Evolutionary conservation across 2,113 vertebrate genomes (phyloP).

Genomic region (Neodontobutis hainanensis): DNA sequence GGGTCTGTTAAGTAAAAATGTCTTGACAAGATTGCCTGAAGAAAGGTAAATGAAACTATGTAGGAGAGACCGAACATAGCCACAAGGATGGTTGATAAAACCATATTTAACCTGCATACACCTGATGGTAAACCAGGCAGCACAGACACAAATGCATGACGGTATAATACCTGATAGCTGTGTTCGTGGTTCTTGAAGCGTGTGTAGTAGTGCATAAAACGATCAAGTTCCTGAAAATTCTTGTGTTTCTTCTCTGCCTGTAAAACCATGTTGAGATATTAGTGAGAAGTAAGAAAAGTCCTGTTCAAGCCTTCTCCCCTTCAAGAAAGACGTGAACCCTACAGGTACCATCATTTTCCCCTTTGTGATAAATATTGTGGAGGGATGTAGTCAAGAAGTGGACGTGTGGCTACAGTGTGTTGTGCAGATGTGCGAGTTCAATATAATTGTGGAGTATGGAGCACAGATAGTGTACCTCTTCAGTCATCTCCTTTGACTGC

Average conservation of each 20-base stretch:
- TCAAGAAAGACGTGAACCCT: not conserved
- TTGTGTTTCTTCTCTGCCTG: conserved; percentile 98
- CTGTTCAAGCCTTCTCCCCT: conserved; percentile 20
- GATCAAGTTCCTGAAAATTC: conserved; percentile 97
- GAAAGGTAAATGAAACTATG: not conserved
- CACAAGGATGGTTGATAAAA: not conserved
- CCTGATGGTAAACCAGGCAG: conserved; percentile 12
- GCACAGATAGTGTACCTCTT: conserved; percentile 81
- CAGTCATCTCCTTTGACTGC: conserved; percentile 97
- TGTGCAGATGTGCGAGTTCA: not conserved
- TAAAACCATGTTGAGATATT: conserved; percentile 41
- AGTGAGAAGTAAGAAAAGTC: conserved; percentile 35
- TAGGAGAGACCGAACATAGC: conserved; percentile 4
- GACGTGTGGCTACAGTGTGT: not conserved
- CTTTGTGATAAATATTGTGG: conserved; percentile 3
- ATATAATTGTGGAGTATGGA: not conserved
- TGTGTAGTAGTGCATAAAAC: conserved; percentile 99
- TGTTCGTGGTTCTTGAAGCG: conserved; percentile 99
- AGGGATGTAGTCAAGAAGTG: not conserved
- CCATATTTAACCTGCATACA: not conserved
- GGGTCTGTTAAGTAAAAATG: conserved; percentile 22
- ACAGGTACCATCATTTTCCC: too few relatives aligned
- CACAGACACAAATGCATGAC: conserved; percentile 25
- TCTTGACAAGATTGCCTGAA: not conserved
- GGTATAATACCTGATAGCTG: conserved; percentile 88